Evolutionary conservation across 2,797 vertebrate genomes (phyloP).

Genomic region (Rhabdomys pumilio): DNA sequence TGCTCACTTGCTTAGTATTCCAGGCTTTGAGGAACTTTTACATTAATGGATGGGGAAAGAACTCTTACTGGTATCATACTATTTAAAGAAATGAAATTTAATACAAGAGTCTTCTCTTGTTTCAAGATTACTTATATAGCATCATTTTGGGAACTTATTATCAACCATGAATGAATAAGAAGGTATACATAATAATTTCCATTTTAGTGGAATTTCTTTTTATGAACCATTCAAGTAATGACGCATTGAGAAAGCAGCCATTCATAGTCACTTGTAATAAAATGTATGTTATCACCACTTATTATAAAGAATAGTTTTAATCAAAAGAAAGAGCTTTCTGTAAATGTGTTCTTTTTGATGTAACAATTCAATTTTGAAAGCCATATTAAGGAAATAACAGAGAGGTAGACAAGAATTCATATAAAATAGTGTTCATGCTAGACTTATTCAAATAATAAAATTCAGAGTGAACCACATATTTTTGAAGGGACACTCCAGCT

Average conservation of each 20-base stretch:
- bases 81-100: slow-evolving; percentile 29
- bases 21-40: slow-evolving; percentile 44
- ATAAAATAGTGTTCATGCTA: neutral
- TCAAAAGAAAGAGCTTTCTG: slow-evolving; percentile 29
- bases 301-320: slow-evolving; percentile 37
- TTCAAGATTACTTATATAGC: neutral
- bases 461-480: slow-evolving; percentile 42
- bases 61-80: neutral
- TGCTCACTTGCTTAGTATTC: neutral
- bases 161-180: neutral
- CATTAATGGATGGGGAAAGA: neutral
- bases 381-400: slow-evolving; percentile 27
- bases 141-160: slow-evolving; percentile 10
- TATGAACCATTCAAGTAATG: neutral
- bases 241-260: neutral
- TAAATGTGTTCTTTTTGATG: neutral
- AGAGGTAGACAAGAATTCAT: neutral
- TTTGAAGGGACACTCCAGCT: neutral
- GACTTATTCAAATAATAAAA: slow-evolving; percentile 54
- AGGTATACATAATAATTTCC: slow-evolving; percentile 39
- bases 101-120: neutral
- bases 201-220: neutral
- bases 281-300: neutral
- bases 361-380: slow-evolving; percentile 40
- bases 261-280: slow-evolving; percentile 8